Percentiles rank a stretch among this genome's conserved stretches.
phyloP scores from a whole-genome alignment of 2,113 vertebrate genomes.

The Balaeniceps rex region DNA sequence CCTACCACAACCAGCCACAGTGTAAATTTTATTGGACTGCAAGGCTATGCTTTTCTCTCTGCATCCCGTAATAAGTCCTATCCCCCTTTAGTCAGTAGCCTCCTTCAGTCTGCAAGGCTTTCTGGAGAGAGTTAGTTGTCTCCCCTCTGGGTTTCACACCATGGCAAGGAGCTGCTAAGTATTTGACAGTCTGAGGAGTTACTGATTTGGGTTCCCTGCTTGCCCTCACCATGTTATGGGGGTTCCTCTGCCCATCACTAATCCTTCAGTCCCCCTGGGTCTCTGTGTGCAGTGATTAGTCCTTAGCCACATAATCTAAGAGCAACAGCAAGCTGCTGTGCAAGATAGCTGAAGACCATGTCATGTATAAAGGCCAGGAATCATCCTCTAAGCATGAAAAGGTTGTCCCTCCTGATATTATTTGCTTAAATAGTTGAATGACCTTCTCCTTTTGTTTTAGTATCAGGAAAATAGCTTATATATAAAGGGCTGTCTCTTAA shows the following conservation, averaged over 20 bases:
- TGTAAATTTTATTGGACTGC: neutral
- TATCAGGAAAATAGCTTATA: neutral
- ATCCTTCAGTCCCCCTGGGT: neutral
- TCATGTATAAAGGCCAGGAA: neutral
- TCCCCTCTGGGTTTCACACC: neutral
- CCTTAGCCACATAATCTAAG: neutral
- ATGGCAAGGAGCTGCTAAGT: neutral
- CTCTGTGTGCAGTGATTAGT: neutral
- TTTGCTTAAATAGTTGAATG: neutral
- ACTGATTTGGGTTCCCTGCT: neutral
- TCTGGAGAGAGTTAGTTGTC: neutral
- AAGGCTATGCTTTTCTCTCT: neutral
- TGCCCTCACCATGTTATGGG: neutral
- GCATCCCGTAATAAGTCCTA: neutral
- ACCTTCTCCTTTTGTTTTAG: neutral
- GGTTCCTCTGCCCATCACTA: neutral
- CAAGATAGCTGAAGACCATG: neutral
- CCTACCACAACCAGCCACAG: neutral
- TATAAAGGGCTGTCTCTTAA: neutral
- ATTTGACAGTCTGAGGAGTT: neutral
- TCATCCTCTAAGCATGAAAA: neutral
- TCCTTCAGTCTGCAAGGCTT: neutral
- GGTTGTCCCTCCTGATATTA: neutral
- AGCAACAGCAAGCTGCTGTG: neutral
- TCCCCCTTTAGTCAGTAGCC: neutral